Percentiles rank a stretch among this genome's conserved stretches.
Evolutionary conservation across 2,113 vertebrate species (phyloP).

Genomic region (Bos taurus): ARS-UCD2.0 NC_037346.1:29541001-29541500

Average conservation of each 20-base stretch:
- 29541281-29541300: constrained; percentile 7
- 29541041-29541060: too few relatives aligned
- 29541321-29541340: background rate
- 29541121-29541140: too few relatives aligned
- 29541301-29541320: background rate
- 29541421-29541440: background rate
- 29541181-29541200: too few relatives aligned
- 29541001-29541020: too few relatives aligned
- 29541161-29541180: too few relatives aligned
- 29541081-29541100: too few relatives aligned
- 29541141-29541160: too few relatives aligned
- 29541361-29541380: background rate
- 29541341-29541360: background rate
- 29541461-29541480: background rate
- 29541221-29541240: background rate
- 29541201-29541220: too few relatives aligned
- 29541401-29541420: background rate
- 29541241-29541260: background rate
- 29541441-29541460: background rate
- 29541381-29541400: background rate
- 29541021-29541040: too few relatives aligned
- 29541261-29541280: background rate
- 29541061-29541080: too few relatives aligned
- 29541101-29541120: too few relatives aligned
- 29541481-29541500: background rate